phyloP scores from a whole-genome alignment of 2,797 vertebrate genomes.

The Diplodus puntazzo region DNA sequence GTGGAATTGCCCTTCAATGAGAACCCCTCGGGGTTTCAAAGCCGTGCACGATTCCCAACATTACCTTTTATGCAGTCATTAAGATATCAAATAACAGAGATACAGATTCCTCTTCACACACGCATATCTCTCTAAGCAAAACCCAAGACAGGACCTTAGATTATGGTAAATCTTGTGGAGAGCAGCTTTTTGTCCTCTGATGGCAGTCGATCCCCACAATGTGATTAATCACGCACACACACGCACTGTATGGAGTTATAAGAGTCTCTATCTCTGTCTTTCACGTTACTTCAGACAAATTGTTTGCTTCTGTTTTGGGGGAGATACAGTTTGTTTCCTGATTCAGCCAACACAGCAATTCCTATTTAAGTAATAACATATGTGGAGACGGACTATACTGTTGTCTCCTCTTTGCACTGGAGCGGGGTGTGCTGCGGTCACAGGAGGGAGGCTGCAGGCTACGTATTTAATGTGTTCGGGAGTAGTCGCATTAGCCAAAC shows the following conservation, averaged over 20 bases:
- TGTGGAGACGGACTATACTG: slow-evolving; percentile 31
- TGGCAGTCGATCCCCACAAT: background rate
- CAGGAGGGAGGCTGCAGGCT: slow-evolving; percentile 49
- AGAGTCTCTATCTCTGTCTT: background rate
- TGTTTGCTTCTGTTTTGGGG: slow-evolving; percentile 6
- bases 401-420: slow-evolving; percentile 38
- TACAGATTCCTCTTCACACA: background rate
- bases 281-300: slow-evolving; percentile 11
- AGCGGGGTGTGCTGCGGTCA: slow-evolving; percentile 39
- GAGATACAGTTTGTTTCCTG: background rate
- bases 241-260: no score
- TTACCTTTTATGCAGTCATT: background rate
- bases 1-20: no score
- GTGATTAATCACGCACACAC: background rate
- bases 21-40: background rate
- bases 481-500: slow-evolving; percentile 36
- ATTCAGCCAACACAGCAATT: slow-evolving; percentile 27
- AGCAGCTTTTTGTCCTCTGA: background rate
- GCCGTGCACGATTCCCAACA: background rate
- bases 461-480: slow-evolving; percentile 37
- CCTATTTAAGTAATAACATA: slow-evolving; percentile 45
- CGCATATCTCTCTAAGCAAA: background rate
- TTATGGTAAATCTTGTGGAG: background rate
- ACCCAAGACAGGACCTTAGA: background rate
- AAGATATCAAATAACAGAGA: background rate